phyloP scores from a whole-genome alignment of 2,888 invertebrate species.

The Chrysodeixis includens region DNA sequence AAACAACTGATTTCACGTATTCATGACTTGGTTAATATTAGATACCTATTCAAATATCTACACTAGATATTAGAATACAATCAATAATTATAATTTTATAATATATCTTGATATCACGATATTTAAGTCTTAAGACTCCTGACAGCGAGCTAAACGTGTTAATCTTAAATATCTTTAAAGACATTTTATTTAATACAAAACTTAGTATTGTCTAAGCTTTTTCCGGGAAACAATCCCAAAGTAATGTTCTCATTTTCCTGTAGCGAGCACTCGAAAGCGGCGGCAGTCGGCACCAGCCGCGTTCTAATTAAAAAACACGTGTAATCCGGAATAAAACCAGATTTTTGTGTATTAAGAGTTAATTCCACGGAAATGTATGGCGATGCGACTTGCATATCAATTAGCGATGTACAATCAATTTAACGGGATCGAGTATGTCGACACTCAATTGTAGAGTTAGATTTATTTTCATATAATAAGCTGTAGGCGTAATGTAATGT shows the following conservation, averaged over 20 bases:
- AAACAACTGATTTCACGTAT: background rate
- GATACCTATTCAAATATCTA: too few species aligned
- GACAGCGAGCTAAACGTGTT: background rate
- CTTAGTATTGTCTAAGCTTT: background rate
- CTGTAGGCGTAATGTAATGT: too few species aligned
- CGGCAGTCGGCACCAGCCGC: slow-evolving; percentile 12
- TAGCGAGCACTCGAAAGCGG: background rate
- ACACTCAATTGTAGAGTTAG: too few species aligned
- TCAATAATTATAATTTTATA: too few species aligned
- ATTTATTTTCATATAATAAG: too few species aligned
- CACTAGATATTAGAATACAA: background rate
- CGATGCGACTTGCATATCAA: slow-evolving; percentile 45
- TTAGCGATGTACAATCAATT: slow-evolving; percentile 42
- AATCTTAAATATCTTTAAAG: background rate
- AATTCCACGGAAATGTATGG: slow-evolving; percentile 41
- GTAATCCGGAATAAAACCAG: slow-evolving; percentile 20
- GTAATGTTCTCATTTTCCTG: background rate
- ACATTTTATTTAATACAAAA: background rate
- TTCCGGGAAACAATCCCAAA: background rate
- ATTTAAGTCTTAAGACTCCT: background rate
- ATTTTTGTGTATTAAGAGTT: slow-evolving; percentile 30
- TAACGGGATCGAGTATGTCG: slow-evolving; percentile 18
- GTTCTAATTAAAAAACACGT: slow-evolving; percentile 19
- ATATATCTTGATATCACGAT: too few species aligned
- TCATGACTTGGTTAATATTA: background rate